phyloP scores from a whole-genome alignment of 1,140 invertebrate genomes.

The Eriosoma lanigerum region DNA sequence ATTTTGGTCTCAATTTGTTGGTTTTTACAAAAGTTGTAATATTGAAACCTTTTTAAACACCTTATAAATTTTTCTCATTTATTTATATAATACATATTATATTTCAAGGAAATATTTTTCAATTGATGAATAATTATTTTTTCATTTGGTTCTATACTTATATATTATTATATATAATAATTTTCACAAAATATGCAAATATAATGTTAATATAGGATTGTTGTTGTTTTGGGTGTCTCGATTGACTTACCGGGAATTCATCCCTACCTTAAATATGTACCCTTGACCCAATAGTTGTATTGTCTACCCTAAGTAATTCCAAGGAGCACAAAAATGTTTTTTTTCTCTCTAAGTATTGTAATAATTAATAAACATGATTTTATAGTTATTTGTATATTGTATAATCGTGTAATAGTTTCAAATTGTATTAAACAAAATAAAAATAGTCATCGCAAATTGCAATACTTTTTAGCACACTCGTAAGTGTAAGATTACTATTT shows the following conservation, averaged over 20 bases:
- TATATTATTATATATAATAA: slow-evolving; percentile 14
- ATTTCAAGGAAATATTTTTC: slow-evolving; percentile 40
- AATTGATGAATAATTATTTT: slow-evolving; percentile 16
- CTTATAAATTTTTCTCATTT: slow-evolving; percentile 35
- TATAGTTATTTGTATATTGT: slow-evolving; percentile 36
- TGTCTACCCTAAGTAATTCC: background rate
- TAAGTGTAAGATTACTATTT: slow-evolving; percentile 50
- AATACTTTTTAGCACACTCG: slow-evolving; percentile 49
- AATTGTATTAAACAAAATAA: slow-evolving; percentile 37
- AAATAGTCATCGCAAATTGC: slow-evolving; percentile 44
- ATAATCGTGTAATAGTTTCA: slow-evolving; percentile 40
- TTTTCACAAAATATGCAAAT: slow-evolving; percentile 35
- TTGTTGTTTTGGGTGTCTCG: background rate
- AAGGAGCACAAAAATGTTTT: slow-evolving; percentile 33
- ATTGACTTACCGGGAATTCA: background rate
- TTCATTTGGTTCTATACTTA: slow-evolving; percentile 28
- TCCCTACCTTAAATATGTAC: slow-evolving; percentile 15
- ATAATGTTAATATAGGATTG: background rate
- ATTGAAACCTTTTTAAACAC: background rate
- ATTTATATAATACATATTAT: slow-evolving; percentile 23
- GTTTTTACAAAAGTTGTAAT: slow-evolving; percentile 16
- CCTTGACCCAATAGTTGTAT: slow-evolving; percentile 20
- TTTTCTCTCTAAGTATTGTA: slow-evolving; percentile 13
- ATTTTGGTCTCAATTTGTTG: slow-evolving; percentile 41
- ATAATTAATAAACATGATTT: slow-evolving; percentile 32